A percentile compares a stretch with the other conserved stretches of the same genome.
Evolutionary conservation across 2,888 invertebrate genomes (phyloP).

Genomic region (Harpagoxenus sublaevis): DNA sequence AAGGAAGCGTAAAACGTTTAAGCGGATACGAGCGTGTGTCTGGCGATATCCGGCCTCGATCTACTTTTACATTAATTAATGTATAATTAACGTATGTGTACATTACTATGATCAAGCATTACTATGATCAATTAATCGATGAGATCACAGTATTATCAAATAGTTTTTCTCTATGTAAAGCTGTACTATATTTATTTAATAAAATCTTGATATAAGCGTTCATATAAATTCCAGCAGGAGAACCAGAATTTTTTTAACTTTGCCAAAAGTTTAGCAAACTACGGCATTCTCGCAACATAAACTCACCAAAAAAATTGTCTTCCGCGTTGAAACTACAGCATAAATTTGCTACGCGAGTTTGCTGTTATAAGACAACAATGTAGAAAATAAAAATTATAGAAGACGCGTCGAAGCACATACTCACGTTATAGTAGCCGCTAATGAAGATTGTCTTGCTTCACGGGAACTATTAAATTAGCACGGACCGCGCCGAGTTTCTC

Average conservation of each 20-base stretch:
- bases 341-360: background rate
- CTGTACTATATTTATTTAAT: conserved; percentile 79
- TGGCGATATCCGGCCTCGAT: conserved; percentile 45
- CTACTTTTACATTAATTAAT: conserved; percentile 38
- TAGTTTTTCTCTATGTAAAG: conserved; percentile 74
- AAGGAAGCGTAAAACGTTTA: background rate
- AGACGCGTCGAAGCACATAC: background rate
- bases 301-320: background rate
- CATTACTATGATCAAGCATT: conserved; percentile 37
- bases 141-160: conserved; percentile 53
- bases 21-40: background rate
- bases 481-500: background rate
- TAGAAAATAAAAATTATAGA: background rate
- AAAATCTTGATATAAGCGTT: conserved; percentile 69
- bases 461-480: conserved; percentile 15
- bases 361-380: background rate
- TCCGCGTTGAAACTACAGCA: background rate
- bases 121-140: conserved; percentile 31
- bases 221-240: conserved; percentile 6
- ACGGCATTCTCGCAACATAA: background rate
- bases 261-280: background rate
- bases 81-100: conserved; percentile 42
- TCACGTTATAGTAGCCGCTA: background rate
- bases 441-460: conserved; percentile 9
- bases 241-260: background rate